A percentile compares a stretch with the other conserved stretches of the same genome.
Evolutionary conservation across 2,113 vertebrate genomes (phyloP).

Genomic region (Glaucidium brasilianum): DNA sequence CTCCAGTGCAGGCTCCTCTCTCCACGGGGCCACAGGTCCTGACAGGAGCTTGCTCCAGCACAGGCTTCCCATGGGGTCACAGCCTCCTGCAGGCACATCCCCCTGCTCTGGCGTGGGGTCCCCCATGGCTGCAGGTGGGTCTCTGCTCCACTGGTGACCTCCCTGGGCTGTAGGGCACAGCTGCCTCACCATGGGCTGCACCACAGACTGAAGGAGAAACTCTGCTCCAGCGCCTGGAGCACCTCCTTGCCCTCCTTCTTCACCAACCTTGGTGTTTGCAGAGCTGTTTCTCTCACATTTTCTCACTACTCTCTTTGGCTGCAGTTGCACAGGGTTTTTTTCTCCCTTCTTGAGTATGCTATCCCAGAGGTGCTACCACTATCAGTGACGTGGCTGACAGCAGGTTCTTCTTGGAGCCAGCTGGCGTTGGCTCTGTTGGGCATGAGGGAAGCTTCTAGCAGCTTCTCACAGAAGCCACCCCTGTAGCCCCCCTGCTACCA

Average conservation of each 20-base stretch:
- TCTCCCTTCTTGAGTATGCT: background rate
- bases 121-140: background rate
- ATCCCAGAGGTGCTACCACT: rapidly evolving
- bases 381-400: rapidly evolving
- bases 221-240: background rate
- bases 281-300: background rate
- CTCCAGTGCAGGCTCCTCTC: no score
- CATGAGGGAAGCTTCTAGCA: background rate
- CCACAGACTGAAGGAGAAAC: background rate
- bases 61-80: no score
- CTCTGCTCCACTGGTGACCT: background rate
- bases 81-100: no score
- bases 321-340: background rate
- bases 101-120: background rate
- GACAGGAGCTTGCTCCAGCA: no score
- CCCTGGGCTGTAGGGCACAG: background rate
- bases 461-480: background rate
- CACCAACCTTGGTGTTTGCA: background rate
- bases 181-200: background rate
- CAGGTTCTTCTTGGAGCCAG: rapidly evolving
- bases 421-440: background rate
- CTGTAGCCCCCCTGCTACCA: background rate
- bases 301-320: background rate
- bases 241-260: background rate
- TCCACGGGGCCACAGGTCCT: no score